Base-by-base conservation (phyloP, 2,888 invertebrate genomes). In the Spodoptera picta region DNA sequence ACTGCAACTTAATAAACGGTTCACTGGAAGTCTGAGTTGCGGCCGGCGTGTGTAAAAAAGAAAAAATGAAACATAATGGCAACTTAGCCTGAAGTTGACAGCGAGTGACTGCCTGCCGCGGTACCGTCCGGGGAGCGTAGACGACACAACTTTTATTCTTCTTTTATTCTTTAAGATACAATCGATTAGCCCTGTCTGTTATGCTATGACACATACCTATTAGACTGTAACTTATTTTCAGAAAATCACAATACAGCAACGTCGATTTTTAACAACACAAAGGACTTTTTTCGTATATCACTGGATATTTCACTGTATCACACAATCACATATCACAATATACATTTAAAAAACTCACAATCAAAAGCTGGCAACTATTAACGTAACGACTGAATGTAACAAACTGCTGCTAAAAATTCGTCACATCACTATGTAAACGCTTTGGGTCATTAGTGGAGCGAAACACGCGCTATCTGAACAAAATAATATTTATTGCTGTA, bases 71-170 rank as follows among this genome's bases (percentile, higher is more conserved):
- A 85, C 77, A 82, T 79, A 86, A 84, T 76, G 75, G 79, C 77
- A 87, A 88, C 84, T 89, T 87, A 82, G 84, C 83, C 91, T 92
- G 91, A 83, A 89, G 83, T 88, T 91, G 92, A 92, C 92, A 92
- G 86, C 78, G 80, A 86, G 77, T 75, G 86, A 88, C 85, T 83
- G 83, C 80, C 76, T 71, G 73, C 74, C 70, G 74, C 79, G 65
- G 77, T 73, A 68, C 77, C 73, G 69, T 60, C 69, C 66, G 69
- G 69, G 57, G 49, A 49, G 55, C 61, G 54, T 50, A 42, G 61
- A 61, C 77, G 80, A 82, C 83, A 74, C 76, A 78, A 77, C 75
- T 81, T 81, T 75, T 73, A 73, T 75, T 55, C 65, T 58, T 68
- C 62, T 75, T 77, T 73, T 69, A 59, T 65, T 60, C 57, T 59